A percentile compares a stretch with the other conserved stretches of the same genome.
Evolutionary conservation across 1,140 invertebrate species (phyloP).

Genomic region (Melitaea cinxia): DNA sequence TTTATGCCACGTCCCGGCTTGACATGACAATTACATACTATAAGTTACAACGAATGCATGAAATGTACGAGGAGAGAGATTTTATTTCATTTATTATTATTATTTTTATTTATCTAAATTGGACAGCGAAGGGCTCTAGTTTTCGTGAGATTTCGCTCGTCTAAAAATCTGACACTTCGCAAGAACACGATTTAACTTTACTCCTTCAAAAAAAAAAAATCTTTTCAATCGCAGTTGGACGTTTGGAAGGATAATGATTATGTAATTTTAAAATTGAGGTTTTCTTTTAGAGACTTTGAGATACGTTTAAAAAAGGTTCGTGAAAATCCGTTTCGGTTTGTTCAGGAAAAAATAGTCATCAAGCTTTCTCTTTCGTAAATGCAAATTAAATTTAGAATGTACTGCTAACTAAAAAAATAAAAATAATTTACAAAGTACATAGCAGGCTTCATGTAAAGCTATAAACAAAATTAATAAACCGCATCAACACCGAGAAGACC

Average conservation of each 20-base stretch:
- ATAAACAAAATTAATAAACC: conserved; percentile 29
- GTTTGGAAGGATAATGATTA: too few species aligned
- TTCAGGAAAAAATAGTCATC: too few species aligned
- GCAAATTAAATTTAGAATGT: neutral
- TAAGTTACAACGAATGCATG: neutral
- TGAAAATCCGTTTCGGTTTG: too few species aligned
- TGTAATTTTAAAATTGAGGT: neutral
- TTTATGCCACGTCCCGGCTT: conserved; percentile 34
- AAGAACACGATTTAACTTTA: neutral
- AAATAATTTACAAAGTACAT: neutral
- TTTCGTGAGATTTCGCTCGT: neutral
- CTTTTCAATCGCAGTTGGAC: too few species aligned
- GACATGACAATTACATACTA: conserved; percentile 30
- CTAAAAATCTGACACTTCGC: neutral
- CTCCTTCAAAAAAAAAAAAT: too few species aligned
- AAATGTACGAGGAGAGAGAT: neutral
- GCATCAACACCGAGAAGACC: conserved; percentile 26
- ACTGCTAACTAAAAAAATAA: neutral
- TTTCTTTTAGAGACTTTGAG: too few species aligned
- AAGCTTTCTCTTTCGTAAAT: neutral
- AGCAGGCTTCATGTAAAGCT: conserved; percentile 8
- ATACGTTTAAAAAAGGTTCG: too few species aligned
- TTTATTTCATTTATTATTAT: neutral
- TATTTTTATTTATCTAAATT: neutral
- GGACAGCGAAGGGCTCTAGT: neutral